Evolutionary conservation across 2,113 vertebrate genomes (phyloP).

Genomic region (Engystomops pustulosus): DNA sequence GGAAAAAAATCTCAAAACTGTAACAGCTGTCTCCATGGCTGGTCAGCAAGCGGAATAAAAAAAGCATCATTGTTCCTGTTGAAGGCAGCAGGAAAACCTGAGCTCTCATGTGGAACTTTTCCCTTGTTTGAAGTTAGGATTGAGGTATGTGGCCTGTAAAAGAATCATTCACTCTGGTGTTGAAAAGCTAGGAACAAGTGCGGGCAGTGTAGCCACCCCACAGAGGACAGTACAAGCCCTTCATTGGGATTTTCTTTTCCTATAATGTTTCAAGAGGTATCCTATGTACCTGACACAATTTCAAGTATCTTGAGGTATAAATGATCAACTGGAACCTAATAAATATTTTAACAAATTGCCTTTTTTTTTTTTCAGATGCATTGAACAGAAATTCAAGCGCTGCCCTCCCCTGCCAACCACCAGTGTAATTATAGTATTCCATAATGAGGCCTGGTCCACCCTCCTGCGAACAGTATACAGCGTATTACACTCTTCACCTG

Average conservation of each 20-base stretch:
- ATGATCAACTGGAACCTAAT: background rate
- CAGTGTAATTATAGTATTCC: constrained; percentile 90
- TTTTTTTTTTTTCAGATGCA: constrained; percentile 76
- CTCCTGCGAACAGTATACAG: constrained; percentile 91
- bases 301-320: background rate
- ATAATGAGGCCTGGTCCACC: constrained; percentile 92
- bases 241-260: constrained; percentile 1
- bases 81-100: constrained; percentile 51
- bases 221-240: background rate
- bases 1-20: constrained; percentile 33
- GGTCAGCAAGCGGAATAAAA: constrained; percentile 54
- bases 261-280: background rate
- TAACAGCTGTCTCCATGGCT: constrained; percentile 55
- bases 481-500: constrained; percentile 86
- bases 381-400: constrained; percentile 86
- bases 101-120: constrained; percentile 61
- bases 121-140: constrained; percentile 57
- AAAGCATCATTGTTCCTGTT: constrained; percentile 57
- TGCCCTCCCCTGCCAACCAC: constrained; percentile 89
- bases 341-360: no score
- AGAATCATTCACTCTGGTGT: constrained; percentile 50
- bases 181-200: constrained; percentile 41
- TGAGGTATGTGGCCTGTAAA: constrained; percentile 56
- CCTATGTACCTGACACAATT: background rate
- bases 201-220: background rate